Percentiles rank a stretch among this genome's conserved stretches.
Evolutionary conservation across 2,888 invertebrate genomes (phyloP).

Genomic region (Diaprepes abbreviatus): DNA sequence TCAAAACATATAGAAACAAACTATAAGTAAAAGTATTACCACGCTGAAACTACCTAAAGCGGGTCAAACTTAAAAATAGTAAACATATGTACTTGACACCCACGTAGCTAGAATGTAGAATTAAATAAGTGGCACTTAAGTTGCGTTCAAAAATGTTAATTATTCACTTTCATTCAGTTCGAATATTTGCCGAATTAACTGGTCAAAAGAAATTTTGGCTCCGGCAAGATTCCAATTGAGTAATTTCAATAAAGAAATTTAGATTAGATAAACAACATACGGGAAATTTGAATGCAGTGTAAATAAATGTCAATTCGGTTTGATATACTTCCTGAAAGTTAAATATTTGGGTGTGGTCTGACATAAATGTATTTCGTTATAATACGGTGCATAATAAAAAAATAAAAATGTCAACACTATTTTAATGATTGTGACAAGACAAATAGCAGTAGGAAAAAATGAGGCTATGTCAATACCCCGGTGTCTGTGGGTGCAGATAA

Average conservation of each 20-base stretch:
- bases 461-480: constrained; percentile 9
- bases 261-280: constrained; percentile 4
- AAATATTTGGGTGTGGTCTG: constrained; percentile 1
- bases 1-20: too few relatives aligned
- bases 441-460: constrained; percentile 13
- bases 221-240: background rate
- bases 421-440: constrained; percentile 12
- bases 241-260: constrained; percentile 3
- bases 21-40: too few relatives aligned
- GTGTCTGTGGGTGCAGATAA: constrained; percentile 4
- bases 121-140: constrained; percentile 5
- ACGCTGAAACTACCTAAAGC: background rate
- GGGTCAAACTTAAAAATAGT: constrained; percentile 10
- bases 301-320: constrained; percentile 9
- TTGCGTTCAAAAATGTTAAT: constrained; percentile 1
- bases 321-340: constrained; percentile 15
- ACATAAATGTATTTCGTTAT: constrained; percentile 4
- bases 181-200: constrained; percentile 4
- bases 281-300: background rate
- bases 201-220: constrained; percentile 8
- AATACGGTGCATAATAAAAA: constrained; percentile 14
- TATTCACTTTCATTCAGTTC: constrained; percentile 5
- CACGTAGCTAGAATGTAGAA: constrained; percentile 3
- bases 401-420: constrained; percentile 8
- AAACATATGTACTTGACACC: constrained; percentile 14